Conservation (phyloP, 2,113 vertebrate species). For the Zosterops hypoxanthus region DNA sequence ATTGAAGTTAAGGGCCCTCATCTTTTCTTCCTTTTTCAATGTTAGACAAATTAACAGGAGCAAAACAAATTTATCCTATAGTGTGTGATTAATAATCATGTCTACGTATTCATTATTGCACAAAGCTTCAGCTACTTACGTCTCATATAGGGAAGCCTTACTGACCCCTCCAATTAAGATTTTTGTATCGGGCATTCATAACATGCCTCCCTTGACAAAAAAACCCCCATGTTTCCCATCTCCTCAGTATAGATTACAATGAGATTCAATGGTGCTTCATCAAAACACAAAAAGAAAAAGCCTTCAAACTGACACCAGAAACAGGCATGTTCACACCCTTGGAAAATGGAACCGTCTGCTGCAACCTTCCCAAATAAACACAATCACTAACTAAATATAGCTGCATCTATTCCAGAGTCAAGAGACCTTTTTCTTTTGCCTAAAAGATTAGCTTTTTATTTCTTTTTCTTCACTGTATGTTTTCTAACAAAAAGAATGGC, state of each 20-base stretch:
- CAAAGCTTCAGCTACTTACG: background rate
- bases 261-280: conserved; percentile 20
- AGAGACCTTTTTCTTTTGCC: background rate
- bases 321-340: background rate
- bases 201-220: background rate
- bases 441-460: background rate
- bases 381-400: background rate
- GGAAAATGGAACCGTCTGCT: background rate
- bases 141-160: background rate
- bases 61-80: background rate
- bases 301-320: background rate
- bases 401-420: background rate
- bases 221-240: background rate
- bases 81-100: background rate
- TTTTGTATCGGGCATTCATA: background rate
- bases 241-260: background rate
- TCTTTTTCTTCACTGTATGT: background rate
- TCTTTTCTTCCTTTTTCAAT: background rate
- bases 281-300: conserved; percentile 13
- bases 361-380: conserved; percentile 32
- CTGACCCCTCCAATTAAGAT: background rate
- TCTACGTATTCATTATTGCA: background rate
- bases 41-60: background rate
- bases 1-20: background rate
- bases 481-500: background rate